Percentiles rank a stretch among this genome's conserved stretches.
Evolutionary conservation across 1,140 invertebrate species (phyloP).

Genomic region (Papilio dardanus): DNA sequence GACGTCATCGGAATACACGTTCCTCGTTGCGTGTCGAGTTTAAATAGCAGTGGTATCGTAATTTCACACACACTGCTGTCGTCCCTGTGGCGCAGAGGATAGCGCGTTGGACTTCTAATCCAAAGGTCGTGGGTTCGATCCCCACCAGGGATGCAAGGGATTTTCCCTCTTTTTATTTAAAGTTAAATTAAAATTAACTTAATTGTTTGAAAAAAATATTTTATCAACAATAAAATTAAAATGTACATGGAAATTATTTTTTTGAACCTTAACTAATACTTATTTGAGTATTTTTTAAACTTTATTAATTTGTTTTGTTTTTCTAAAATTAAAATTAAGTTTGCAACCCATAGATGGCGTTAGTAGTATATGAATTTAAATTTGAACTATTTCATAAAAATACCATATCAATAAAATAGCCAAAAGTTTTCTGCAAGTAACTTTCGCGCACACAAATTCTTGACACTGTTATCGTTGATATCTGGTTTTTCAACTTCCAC

Average conservation of each 20-base stretch:
- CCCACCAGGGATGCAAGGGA: slow-evolving; percentile 80
- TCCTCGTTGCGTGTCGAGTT: not conserved
- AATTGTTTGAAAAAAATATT: not conserved
- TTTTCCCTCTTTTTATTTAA: slow-evolving; percentile 30
- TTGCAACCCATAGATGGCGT: not conserved
- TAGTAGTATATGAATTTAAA: not conserved
- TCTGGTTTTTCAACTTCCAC: slow-evolving; percentile 43
- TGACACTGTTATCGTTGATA: slow-evolving; percentile 36
- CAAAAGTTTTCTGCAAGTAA: not conserved
- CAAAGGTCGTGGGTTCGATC: slow-evolving; percentile 85
- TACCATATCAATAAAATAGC: not conserved
- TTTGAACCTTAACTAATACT: not conserved
- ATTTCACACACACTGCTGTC: not conserved
- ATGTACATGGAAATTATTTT: not conserved
- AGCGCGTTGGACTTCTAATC: slow-evolving; percentile 85
- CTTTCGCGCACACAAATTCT: slow-evolving; percentile 30
- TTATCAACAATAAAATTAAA: not conserved
- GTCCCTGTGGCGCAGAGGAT: slow-evolving; percentile 84
- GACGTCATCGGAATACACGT: not conserved
- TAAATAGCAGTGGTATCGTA: not conserved
- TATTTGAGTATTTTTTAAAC: not conserved
- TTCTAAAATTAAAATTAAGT: not conserved
- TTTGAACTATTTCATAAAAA: not conserved
- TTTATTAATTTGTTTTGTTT: not conserved
- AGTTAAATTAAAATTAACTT: not conserved